Base-by-base conservation (phyloP, 2,888 invertebrate species). In the Sipha maydis region DNA sequence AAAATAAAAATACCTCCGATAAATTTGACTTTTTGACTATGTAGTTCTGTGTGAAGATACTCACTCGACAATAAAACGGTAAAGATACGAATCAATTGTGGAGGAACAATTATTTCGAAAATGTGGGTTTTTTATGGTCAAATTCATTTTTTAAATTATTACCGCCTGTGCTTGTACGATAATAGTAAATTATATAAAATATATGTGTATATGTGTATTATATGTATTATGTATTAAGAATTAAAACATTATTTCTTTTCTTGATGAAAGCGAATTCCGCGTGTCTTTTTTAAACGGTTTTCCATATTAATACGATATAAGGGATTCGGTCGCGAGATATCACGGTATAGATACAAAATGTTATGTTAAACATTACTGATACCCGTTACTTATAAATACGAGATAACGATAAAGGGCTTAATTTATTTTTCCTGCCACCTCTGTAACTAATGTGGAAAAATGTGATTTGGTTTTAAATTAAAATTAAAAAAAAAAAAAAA, bases 1-100 rank as follows among this genome's bases (percentile, higher is more conserved):
- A 25, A 21, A 61, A 21, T n/a, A 17, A 14, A 56, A 56, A 67
- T n/a, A 67, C 67, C 0, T 0, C 4, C 69, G 28, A 69, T 69
- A 69, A 69, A 69, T 69, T 69, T n/a, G 69, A 69, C 28, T 69
- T 69, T 69, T 69, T n/a, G 69, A 69, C 28, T 69, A 28, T 69
- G 69, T 28, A 69, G 69, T n/a, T 9, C 25, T 69, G 69, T 28
- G 69, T 11, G 69, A 69, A 69, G 69, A 69, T 28, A 25, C n/a
- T 69, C 69, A 69, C 69, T 69, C 28, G 69, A 8, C 28, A 28
- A 69, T 69, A 69, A 69, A 69, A 69, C 69, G 69, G 28, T 11
- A 11, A 28, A 69, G 69, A 69, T 69, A 69, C n/a, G 28, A 69
- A 69, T 69, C 69, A 17, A 69, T 69, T 69, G 48, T 25, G 69